Conservation (phyloP, 1,140 invertebrate species). For the Calephelis virginiensis region DNA sequence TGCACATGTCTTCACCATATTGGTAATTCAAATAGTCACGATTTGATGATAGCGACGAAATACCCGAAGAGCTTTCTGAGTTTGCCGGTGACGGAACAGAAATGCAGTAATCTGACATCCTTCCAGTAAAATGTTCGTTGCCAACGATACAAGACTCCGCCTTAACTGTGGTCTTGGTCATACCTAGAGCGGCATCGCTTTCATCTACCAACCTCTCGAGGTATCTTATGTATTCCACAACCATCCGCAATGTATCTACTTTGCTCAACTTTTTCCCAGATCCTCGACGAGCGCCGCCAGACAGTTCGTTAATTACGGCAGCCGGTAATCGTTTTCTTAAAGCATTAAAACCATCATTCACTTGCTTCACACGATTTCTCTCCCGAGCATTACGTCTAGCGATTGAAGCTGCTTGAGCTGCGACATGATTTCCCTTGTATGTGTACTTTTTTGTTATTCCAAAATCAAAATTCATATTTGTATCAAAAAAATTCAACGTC, state of each 20-base stretch:
- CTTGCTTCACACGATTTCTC: slow-evolving; percentile 96
- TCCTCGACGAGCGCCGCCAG: slow-evolving; percentile 82
- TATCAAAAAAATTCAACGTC: background rate
- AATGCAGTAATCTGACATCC: slow-evolving; percentile 80
- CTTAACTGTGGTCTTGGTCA: slow-evolving; percentile 38
- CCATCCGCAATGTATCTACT: slow-evolving; percentile 95
- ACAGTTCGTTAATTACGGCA: slow-evolving; percentile 84
- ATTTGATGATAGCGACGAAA: slow-evolving; percentile 72
- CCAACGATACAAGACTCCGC: slow-evolving; percentile 47
- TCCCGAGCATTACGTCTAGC: slow-evolving; percentile 96
- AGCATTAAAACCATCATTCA: slow-evolving; percentile 95
- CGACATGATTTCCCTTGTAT: slow-evolving; percentile 80
- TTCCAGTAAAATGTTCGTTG: slow-evolving; percentile 66
- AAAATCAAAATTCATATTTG: background rate
- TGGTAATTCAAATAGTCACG: slow-evolving; percentile 44
- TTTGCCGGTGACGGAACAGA: slow-evolving; percentile 84
- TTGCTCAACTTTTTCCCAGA: slow-evolving; percentile 95
- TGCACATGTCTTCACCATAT: slow-evolving; percentile 72
- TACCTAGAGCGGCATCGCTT: slow-evolving; percentile 56
- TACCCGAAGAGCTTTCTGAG: slow-evolving; percentile 83
- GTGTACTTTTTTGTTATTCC: slow-evolving; percentile 80
- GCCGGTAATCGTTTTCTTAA: slow-evolving; percentile 91
- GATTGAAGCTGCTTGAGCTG: slow-evolving; percentile 88
- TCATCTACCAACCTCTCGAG: slow-evolving; percentile 91
- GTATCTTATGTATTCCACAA: slow-evolving; percentile 95